Evolutionary conservation across 2,797 vertebrate species (phyloP), one percentile per base, ranked within the genome.

Genomic region (Diplodus sargus): DNA sequence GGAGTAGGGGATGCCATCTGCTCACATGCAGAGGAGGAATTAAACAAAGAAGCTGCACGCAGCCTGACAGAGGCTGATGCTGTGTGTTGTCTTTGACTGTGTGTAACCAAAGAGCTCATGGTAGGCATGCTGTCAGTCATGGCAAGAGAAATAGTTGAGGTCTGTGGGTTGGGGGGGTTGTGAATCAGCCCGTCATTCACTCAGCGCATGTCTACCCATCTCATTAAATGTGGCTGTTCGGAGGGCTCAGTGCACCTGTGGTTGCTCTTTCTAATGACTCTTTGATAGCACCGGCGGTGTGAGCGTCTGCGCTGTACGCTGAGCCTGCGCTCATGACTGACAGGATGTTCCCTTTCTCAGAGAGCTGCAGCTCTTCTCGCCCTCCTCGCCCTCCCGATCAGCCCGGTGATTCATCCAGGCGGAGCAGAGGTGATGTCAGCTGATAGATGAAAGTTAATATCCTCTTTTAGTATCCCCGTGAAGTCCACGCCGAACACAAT

Each of bases 41-140:
- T 70, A 74, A 81, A 91, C 88, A 90, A 85, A 88, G 84, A 77
- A 77, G 74, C 62, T 34, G 49, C 39, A 7, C 62, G 10, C 25
- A 48, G 63, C 49, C 82, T 75, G 20, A 52, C 28, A 63, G 23
- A 49, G 56, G 51, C 42, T 79, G 72, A 17, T 65, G 77, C 28
- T 69, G 13, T 74, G 48, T 61, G 39, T 56, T 68, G 45, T 22
- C 14, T 64, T 23, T 58, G 8, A 64, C 34, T 82, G 43, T 63
- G 16, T 54, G 34, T 28, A 20, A 20, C 11, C 30, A 45, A 22
- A 28, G 17, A 67, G 52, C 2, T n/a, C 14, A 3, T 71, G 52
- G 2, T 39, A 34, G 30, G 58, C 34, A 48, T 49, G 13, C 20
- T 43, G 25, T 18, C 15, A 57, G 28, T 4, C 25, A 9, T 62